Evolutionary conservation across 37 sponge, comb jelly and placozoan species (phyloP), one percentile per base, ranked within the genome.

Genomic region (Mnemiopsis leidyi): DNA sequence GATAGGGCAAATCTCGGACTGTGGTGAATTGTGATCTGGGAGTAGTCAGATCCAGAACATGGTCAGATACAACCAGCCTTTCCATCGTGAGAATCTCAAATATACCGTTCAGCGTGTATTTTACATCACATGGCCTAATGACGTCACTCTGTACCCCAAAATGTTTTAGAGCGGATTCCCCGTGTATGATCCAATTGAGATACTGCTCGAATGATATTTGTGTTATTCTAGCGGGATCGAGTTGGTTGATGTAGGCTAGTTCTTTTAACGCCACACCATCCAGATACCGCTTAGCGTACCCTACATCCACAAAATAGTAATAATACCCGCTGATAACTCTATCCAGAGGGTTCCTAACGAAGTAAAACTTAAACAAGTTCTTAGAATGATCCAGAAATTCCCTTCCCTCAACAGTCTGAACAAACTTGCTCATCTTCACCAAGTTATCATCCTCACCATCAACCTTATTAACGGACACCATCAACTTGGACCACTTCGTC

Each of bases 361-460:
- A 77, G 33, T 77, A 77, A 32, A 77, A 77, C 35, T 77, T 77
- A 36, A 77, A 77, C 35, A 77, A 32, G 79, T 34, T 77, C 36
- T 33, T 31, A 34, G 26, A 16, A 5, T 77, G 1, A 16, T 31
- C 18, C 18, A 77, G 36, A 77, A 31, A 77, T 18, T 77, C 79
- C 79, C 33, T 26, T 1, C 79, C 79, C 26, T 34, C 35, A 1
- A 9, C 33, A 21, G 36, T 77, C 16, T 9, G 26, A 20, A 77
- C 32, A 18, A 77, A 32, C 3, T 26, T 77, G 18, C 36, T 13
- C 20, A 77, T 9, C 32, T 34, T 77, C 33, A 77, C 26, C 33
- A 77, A 20, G 32, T 77, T 77, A 13, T 48, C 61, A 36, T 18
- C 36, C 18, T 32, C 79, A 77, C 79, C 79, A 32, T 77, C 79